Evolutionary conservation across 2,888 invertebrate genomes (phyloP), one percentile per base, ranked within the genome.

Genomic region (Rotaria magnacalcarata): DNA sequence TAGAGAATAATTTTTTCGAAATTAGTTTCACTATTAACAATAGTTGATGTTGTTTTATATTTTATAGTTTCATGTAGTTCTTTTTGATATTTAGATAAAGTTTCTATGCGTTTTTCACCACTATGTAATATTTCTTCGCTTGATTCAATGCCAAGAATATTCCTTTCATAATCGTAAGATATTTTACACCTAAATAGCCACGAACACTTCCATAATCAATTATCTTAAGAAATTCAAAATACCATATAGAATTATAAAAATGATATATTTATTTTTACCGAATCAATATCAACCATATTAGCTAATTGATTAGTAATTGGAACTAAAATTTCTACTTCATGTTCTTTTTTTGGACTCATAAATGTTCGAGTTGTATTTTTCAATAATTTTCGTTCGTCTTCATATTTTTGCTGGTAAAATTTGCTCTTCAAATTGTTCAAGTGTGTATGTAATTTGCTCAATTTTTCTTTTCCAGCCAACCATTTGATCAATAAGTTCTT

Each of bases 71-170:
- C 34, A 0, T 2, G 16, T 11, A 34, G 24, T 41, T 67, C 67
- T 34, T 67, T 67, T 34, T 67, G 67, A 67, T 67, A 34, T 67
- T 67, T 67, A 19, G 67, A 27, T 67, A 67, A 19, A 3, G 34
- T 16, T 67, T 67, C 67, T 6, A 67, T 7, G 7, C 67, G 67
- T 67, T 7, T 1, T 67, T 67, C 67, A 67, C 67, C 19, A 67
- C 67, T 67, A 67, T 67, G 67, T 34, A 85, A 74, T 27, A 67
- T 86, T 34, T 41, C 50, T 58, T 86, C 84, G 52, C 84, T 84
- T 34, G 86, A 86, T 80, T 86, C 86, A 52, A 86, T 86, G 10
- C 84, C 86, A 84, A 86, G 75, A 27, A 86, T 52, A 85, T 86
- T 84, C n/a, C 84, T 52, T 21, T 75, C 56, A 74, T 84, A 56